A percentile compares a stretch with the other conserved stretches of the same genome.
Evolutionary conservation across 1,140 invertebrate species (phyloP).

Genomic region (Bathynomus jamesi): DNA sequence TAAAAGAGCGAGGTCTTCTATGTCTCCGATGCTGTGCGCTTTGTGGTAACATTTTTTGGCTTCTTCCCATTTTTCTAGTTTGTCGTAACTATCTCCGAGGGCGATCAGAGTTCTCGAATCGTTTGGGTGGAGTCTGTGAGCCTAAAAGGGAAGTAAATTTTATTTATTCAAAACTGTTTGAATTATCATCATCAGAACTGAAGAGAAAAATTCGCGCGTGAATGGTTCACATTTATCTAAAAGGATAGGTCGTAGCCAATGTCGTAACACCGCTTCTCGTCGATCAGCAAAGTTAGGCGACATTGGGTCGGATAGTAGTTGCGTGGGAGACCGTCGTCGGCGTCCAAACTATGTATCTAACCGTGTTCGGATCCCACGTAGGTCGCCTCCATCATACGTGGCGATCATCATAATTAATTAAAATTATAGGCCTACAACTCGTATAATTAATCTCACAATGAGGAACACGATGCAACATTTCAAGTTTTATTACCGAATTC

Average conservation of each 20-base stretch:
- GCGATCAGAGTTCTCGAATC: slow-evolving; percentile 96
- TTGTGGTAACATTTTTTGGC: slow-evolving; percentile 96
- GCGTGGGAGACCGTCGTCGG: no score
- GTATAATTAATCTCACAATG: neutral
- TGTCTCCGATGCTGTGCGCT: slow-evolving; percentile 90
- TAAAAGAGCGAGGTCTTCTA: slow-evolving; percentile 85
- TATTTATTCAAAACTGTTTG: neutral
- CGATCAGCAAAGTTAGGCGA: no score
- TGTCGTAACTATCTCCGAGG: slow-evolving; percentile 92
- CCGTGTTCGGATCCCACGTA: no score
- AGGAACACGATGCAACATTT: neutral
- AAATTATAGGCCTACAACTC: neutral
- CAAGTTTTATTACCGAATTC: neutral
- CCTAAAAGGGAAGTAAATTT: slow-evolving; percentile 43
- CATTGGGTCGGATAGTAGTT: no score
- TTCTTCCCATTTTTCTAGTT: slow-evolving; percentile 82
- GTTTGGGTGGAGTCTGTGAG: slow-evolving; percentile 83
- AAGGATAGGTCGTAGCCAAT: no score
- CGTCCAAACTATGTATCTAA: no score
- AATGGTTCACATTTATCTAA: neutral
- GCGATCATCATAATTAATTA: neutral
- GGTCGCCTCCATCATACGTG: neutral
- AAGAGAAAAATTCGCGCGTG: neutral
- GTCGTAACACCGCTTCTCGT: no score
- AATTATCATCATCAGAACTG: no score